Evolutionary conservation across 2,113 vertebrate genomes (phyloP), one percentile per base, ranked within the genome.

Genomic region (Steatornis caripensis): DNA sequence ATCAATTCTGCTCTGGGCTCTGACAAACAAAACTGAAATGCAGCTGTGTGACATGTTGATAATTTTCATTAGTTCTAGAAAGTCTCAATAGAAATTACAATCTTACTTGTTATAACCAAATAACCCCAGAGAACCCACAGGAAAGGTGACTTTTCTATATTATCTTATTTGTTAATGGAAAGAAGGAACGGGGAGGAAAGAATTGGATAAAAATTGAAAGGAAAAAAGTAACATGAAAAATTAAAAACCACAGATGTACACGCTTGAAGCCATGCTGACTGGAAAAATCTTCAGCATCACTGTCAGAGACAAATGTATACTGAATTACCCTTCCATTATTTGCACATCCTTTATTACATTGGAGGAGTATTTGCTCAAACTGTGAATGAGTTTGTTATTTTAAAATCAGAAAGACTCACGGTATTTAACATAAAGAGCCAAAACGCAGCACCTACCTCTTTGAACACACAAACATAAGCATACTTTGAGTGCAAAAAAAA

Each of bases 11-110:
- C 97, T 98, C 97, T 90, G 96, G 95, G 89, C 95, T 98, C 96
- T 97, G 96, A 97, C 97, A 98, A 98, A 98, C 97, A 98, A 98
- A 98, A 98, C 96, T 96, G 96, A 98, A 98, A 98, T 98, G 98
- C 98, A 98, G 98, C 98, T 98, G 98, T 98, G 97, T 90, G 97
- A 98, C 97, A 98, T 95, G 97, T 97, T 98, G 98, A 98, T 98
- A 97, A 98, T 98, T 98, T 98, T 98, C 98, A 98, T 98, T 98
- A 98, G 95, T 97, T 97, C 95, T 98, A 97, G 98, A 97, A 98
- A 97, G 91, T 94, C 94, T 98, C 97, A 93, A 95, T 86, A 98
- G 97, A 98, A 98, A 98, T 97, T 95, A 95, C 95, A 93, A 81
- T 97, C 97, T 97, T 98, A 96, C 97, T 98, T 94, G 95, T 96